Evolutionary conservation across 2,888 invertebrate species (phyloP), one percentile per base, ranked within the genome.

Genomic region (Pseudococcus jackbeardsleyi): DNA sequence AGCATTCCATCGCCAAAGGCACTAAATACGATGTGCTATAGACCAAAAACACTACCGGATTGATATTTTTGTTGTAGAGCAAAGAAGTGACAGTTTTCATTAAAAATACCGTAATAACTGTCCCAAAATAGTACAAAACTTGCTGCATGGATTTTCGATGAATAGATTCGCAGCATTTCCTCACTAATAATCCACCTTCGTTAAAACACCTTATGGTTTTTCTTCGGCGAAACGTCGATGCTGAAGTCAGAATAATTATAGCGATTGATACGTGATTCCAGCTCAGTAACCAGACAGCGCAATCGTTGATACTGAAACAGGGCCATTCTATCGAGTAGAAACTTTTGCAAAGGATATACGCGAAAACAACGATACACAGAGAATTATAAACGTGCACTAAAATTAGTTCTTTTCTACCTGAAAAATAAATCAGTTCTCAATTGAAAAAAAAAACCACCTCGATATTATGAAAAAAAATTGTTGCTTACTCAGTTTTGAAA

Each of bases 181-280:
- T 19, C 7, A 46, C 77, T 0, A 87, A 39, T 17, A 8, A 9
- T 19, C n/a, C 50, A 0, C 50, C 79, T 22, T n/a, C 39, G 79
- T 79, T 54, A 39, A 79, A 50, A 54, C 87, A 87, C 4, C 48
- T 19, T 8, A 87, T 19, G 5, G 77, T 48, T 26, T 79, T 19
- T 19, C 17, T 46, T 46, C 50, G n/a, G 17, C 87, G 33, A 19
- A 39, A 79, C 22, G 72, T 79, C 17, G 26, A 39, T 6, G 87
- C 22, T 0, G 87, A 87, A 11, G 50, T 54, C 17, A 72, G 19
- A 26, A 87, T 79, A 7, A 87, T 8, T 33, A 87, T 19, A n/a
- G 87, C 87, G 8, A 87, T 50, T 11, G 79, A 50, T 8, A 87
- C 72, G 54, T 87, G 87, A 19, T 87, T 87, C 87, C 87, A 87